Percentiles rank a stretch among this genome's conserved stretches.
phyloP scores from a whole-genome alignment of 2,888 invertebrate genomes.

The Nomada flava region DNA sequence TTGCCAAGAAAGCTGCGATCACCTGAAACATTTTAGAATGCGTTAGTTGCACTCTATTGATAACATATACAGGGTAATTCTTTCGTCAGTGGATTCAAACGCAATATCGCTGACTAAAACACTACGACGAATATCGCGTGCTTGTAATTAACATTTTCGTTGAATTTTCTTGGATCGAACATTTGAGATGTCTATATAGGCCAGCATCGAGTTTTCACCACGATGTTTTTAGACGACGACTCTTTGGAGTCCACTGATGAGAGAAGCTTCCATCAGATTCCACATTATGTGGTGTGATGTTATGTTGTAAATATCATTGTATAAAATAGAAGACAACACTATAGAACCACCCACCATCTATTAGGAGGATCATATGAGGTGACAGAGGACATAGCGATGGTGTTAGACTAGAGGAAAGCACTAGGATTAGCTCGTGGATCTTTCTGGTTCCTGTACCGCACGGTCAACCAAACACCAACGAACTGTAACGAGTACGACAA shows the following conservation, averaged over 20 bases:
- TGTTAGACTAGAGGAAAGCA: constrained; percentile 95
- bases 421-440: constrained; percentile 98
- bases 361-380: constrained; percentile 81
- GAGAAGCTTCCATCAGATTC: not conserved
- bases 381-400: constrained; percentile 82
- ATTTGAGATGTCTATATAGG: too few species aligned
- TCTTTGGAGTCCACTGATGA: too few species aligned
- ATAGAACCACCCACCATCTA: constrained; percentile 82
- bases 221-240: too few species aligned
- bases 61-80: not conserved
- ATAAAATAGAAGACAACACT: constrained; percentile 65
- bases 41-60: constrained; percentile 11
- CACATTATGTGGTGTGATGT: constrained; percentile 20
- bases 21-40: constrained; percentile 86
- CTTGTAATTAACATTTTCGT: too few species aligned
- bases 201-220: too few species aligned
- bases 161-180: too few species aligned
- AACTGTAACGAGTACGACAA: constrained; percentile 89
- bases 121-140: too few species aligned
- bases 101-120: too few species aligned
- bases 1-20: constrained; percentile 92
- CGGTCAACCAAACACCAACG: constrained; percentile 98
- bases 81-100: too few species aligned
- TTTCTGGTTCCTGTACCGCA: constrained; percentile 99
- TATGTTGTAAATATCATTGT: constrained; percentile 27